Base-by-base conservation (phyloP, 2,113 vertebrate species). In the Catharus minimus region DNA sequence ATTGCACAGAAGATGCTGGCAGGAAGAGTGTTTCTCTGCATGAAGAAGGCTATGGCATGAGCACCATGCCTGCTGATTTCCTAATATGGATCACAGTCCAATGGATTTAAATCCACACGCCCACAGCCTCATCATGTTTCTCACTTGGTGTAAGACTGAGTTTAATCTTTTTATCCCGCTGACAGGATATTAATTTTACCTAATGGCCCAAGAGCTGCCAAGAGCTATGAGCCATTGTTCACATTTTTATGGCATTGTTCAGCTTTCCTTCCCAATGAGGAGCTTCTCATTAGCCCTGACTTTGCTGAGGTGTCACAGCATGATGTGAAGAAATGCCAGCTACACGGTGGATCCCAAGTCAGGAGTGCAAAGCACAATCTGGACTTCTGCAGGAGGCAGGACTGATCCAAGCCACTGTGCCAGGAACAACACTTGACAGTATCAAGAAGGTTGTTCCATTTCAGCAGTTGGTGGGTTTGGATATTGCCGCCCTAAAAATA, bases 101-200 rank as follows among this genome's bases (percentile, higher is more conserved):
- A 26, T 3, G 50, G 49, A 46, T 33, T 90, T 32, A 49, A 76
- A 84, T 38, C 43, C 55, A 43, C 5, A 2, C 2, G 0, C 79
- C 66, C 41, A 60, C 44, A 41, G 53, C 64, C 74, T 71, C 66
- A 53, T 55, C 57, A 8, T 30, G 33, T 30, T 64, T 71, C 72
- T 64, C 53, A 41, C 56, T 55, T 21, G 39, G 53, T 55, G 6
- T 30, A 44, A 90, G 26, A 43, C 44, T 17, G 36, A 83, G 39
- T n/a, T 93, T 65, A 26, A 82, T 64, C 43, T 72, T 56, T 58
- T 88, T 53, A 88, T n/a, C 38, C 28, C 2, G 2, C 14, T 65
- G 53, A 90, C 68, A 93, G 80, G 57, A 74, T 78, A 94, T 88
- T 90, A 66, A 52, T 81, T 92, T 83, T 60, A 66, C 53, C 68